Evolutionary conservation across 1,140 invertebrate species (phyloP), one percentile per base, ranked within the genome.

Genomic region (Pristionchus pacificus): DNA sequence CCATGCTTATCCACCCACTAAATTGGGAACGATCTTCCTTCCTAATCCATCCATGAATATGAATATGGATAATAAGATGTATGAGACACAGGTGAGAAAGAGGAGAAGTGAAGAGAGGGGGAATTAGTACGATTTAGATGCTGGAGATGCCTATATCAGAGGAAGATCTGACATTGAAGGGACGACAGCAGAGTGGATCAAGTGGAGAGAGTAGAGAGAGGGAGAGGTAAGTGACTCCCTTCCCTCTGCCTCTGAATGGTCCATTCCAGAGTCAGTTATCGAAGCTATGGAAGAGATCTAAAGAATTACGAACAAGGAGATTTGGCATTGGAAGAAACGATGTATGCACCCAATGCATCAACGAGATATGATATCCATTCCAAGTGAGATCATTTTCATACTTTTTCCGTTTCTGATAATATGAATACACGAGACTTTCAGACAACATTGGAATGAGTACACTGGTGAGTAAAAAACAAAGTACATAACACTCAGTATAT

Each of bases 131-230:
- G 72, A 55, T 63, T 13, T 58, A 81, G 77, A 77, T 80, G 71
- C 62, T 83, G 59, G 80, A 82, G 63, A 65, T 82, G 59, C 78
- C 80, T 10, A 82, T 82, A 25, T 80, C 79, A 60, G 80, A 83
- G 66, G 80, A 82, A 49, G 77, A 83, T 30, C 61, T 74, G 25
- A 83, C 79, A 24, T 59, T 76, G 38, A 79, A 81, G 64, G 76
- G 77, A 32, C 1, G 14, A 65, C 60, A 33, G 32, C 33, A 14
- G 68, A 30, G 32, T 62, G 70, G 24, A 25, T 33, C 13, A 61
- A 74, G 38, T 29, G 74, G 28, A 62, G 25, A n/a, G n/a, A 33
- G 28, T 28, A 33, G 33, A 55, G 49, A 30, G 6, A 55, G 29
- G 15, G 31, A 33, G 14, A 62, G 58, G 10, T 67, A 29, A 62